Evolutionary conservation across 2,888 invertebrate genomes (phyloP).

Genomic region (Lasius fuliginosus): DNA sequence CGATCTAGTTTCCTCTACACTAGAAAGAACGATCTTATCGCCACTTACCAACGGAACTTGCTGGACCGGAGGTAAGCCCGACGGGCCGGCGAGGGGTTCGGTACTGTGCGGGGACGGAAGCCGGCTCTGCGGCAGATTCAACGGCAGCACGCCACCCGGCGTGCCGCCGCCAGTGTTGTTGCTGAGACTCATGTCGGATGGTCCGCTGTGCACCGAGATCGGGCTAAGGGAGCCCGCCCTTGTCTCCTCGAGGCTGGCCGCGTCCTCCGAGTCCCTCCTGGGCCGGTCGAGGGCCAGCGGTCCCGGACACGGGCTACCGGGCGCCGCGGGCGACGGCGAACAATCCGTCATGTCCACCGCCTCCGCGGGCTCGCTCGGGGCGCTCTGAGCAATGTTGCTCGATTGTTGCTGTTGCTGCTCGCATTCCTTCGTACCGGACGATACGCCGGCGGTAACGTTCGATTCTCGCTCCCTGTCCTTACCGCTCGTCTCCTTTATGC

Average conservation of each 20-base stretch:
- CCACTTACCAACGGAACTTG: constrained; percentile 94
- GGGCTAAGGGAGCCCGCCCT: constrained; percentile 84
- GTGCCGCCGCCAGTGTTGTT: constrained; percentile 86
- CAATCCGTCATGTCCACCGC: constrained; percentile 81
- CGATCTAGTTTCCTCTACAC: not conserved
- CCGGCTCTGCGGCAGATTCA: constrained; percentile 83
- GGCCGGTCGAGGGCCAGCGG: constrained; percentile 84
- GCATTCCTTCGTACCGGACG: constrained; percentile 70
- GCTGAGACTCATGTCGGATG: constrained; percentile 88
- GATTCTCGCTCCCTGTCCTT: constrained; percentile 73
- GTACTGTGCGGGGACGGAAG: constrained; percentile 90
- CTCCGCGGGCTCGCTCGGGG: constrained; percentile 80
- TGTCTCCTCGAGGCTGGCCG: constrained; percentile 83
- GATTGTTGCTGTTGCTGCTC: constrained; percentile 70
- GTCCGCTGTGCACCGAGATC: constrained; percentile 87
- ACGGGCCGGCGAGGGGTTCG: constrained; percentile 93
- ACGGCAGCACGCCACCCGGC: constrained; percentile 79
- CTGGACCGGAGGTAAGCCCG: constrained; percentile 94
- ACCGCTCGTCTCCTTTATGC: constrained; percentile 71
- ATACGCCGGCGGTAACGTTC: constrained; percentile 51
- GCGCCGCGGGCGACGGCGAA: constrained; percentile 75
- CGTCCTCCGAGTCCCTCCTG: constrained; percentile 84
- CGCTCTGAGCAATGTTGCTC: constrained; percentile 58
- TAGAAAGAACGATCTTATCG: constrained; percentile 12
- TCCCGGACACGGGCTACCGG: constrained; percentile 85